Base-by-base conservation (phyloP, 2,888 invertebrate species). In the Chymomyza procnemis region DNA sequence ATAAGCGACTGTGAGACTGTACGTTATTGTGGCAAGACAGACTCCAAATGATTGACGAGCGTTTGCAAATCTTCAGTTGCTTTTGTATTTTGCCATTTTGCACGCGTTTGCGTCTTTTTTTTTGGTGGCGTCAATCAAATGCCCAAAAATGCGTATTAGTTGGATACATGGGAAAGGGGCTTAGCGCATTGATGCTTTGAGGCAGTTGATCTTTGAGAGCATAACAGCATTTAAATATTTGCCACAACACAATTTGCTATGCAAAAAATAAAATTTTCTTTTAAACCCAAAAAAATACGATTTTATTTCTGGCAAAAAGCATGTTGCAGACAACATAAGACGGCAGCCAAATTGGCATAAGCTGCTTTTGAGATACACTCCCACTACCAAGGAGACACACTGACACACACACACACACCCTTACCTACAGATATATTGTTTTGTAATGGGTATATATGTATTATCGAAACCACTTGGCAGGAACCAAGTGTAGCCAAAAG, bases 311-410 rank as follows among this genome's bases (percentile, higher is more conserved):
- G 67, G 59, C 34, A 66, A 66, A 66, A 66, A 26, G 18, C 22
- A 22, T 9, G 34, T 4, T 2, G 26, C 22, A 67, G 69, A 75
- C 63, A 30, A 61, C 69, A 69, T 64, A 73, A 76, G 72, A 61
- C 67, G 69, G 41, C 66, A 70, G 70, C 68, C 73, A 79, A 82
- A 80, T 79, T 77, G 83, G 60, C 71, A 71, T 82, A 82, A 82
- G 83, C 85, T 9, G 80, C 69, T 77, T 75, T n/a, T 26, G 21
- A 9, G 14, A 56, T 14, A 57, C 22, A 54, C 26, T 26, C 26
- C 26, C 26, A 2, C 22, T 4, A 2, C 22, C n/a, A n/a, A n/a
- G n/a, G n/a, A n/a, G n/a, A 22, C 22, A 22, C 22, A 64, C 8
- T n/a, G n/a, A 12, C 16, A 18, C 18, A 21, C 9, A 66, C 22